Base-by-base conservation (phyloP, 2,888 invertebrate genomes). In the Andrena bucephala region DNA sequence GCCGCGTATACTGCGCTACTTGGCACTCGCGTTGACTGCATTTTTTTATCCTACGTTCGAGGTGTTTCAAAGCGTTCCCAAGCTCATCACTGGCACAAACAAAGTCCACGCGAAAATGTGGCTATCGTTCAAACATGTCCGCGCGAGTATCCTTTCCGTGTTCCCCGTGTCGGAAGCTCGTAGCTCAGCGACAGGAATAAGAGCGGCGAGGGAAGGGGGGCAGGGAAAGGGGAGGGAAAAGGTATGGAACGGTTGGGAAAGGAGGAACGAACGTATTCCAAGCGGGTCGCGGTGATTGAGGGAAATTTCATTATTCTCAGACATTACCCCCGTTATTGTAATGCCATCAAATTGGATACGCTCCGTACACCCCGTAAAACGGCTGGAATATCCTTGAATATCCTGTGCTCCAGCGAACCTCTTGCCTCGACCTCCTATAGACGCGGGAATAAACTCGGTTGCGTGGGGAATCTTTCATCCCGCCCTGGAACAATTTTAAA, bases 241-340 rank as follows among this genome's bases (percentile, higher is more conserved):
- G 75, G 63, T 57, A 81, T 42, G 50, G 71, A 86, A 76, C 42
- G 82, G 74, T 31, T 20, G 27, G 67, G 65, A n/a, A 63, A 62
- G 71, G 81, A 85, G 72, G 89, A 77, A 87, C 81, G 86, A 91
- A 91, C 90, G 90, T 92, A 93, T 92, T 92, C 92, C 89, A 85
- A 88, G 87, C 90, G 91, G 91, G 91, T 91, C 91, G 89, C 85
- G 90, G 92, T 92, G 93, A 93, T 93, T 93, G 93, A 92, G 92
- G 93, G 90, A 93, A 93, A 93, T 93, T 93, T 93, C 92, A 93
- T 93, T 93, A 93, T 93, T 93, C 92, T 92, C 93, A 92, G 92
- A 92, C 93, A 93, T 93, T 93, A 93, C 92, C 92, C 90, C 91
- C 93, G 92, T 93, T 92, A 93, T 93, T 93, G 93, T 93, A 93